Evolutionary conservation across 2,113 vertebrate species (phyloP), one percentile per base, ranked within the genome.

Genomic region (Spea bombifrons): DNA sequence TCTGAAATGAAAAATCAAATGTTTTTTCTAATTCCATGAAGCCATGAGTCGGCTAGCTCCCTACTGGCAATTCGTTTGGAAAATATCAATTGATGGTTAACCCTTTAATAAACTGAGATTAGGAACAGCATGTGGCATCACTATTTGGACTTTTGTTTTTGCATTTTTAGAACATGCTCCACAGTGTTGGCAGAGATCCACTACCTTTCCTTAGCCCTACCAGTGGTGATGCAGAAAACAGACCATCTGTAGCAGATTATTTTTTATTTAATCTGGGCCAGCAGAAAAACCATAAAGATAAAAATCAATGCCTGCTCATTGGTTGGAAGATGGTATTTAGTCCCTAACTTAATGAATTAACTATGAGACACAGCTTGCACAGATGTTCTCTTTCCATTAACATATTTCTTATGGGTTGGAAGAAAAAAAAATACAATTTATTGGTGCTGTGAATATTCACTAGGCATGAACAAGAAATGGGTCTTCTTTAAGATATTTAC

Each of bases 281-380:
- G 9, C 10, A 59, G 3, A 59, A 13, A 59, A 59, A 8, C 55
- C 55, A 59, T 59, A 59, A 59, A 59, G 55, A 59, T 59, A 59
- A 59, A 10, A 59, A 59, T 59, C 55, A 59, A 59, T 13, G 55
- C 55, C 10, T 8, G 15, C 55, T 59, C 12, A 13, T 59, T 59
- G 55, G 55, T 59, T 59, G 55, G 55, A 5, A 13, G 15, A 13
- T 13, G 55, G 10, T 13, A 59, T 59, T 10, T 59, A 59, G 15
- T 59, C 55, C 55, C 55, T 59, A 2, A 59, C 55, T 59, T 59
- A 59, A 59, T 59, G 55, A 59, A 59, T 59, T 59, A 59, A 59
- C 55, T 59, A 59, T 12, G 55, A 59, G 55, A 3, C 55, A 59
- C 55, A 59, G 55, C 55, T 59, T 59, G 55, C 15, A 59, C 55